These are phyloP conservation scores for Cossypha niveicapilla DNA, from an alignment of 2,797 vertebrate species.

Conservation along the genomic window DNA sequence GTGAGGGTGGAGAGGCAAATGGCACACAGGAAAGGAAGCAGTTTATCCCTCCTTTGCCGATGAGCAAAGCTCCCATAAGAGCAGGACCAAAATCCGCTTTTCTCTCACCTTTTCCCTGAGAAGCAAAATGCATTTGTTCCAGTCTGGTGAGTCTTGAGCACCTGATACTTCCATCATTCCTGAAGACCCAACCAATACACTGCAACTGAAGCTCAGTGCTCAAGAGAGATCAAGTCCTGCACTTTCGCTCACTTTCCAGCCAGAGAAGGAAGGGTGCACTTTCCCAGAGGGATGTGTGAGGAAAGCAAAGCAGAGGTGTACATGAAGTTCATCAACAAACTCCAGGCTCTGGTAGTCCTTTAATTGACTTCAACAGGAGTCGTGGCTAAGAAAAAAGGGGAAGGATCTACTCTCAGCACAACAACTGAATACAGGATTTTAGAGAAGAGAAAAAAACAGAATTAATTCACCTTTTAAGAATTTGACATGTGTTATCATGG, in stretches of 20 bases:
- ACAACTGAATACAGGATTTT: neutral
- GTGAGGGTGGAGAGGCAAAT: neutral
- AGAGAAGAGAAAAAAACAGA: neutral
- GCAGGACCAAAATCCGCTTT: neutral
- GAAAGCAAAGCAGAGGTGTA: neutral
- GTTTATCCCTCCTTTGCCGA: neutral
- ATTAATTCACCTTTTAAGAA: neutral
- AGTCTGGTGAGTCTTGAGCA: neutral
- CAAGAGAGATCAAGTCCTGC: neutral
- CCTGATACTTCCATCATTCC: neutral
- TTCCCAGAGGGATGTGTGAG: neutral
- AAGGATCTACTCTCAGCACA: neutral
- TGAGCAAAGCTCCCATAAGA: neutral
- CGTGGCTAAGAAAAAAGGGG: neutral
- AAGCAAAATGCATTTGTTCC: neutral
- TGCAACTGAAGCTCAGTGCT: accelerated
- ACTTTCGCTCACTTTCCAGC: neutral
- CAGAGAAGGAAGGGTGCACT: neutral
- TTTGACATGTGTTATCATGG: neutral
- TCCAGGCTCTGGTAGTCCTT: neutral
- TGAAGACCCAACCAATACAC: neutral
- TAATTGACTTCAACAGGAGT: neutral
- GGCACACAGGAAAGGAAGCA: neutral
- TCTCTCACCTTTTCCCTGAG: neutral
- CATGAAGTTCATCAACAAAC: neutral